Evolutionary conservation across 2,888 invertebrate species (phyloP).

Genomic region (Tenthredo scrophulariae): DNA sequence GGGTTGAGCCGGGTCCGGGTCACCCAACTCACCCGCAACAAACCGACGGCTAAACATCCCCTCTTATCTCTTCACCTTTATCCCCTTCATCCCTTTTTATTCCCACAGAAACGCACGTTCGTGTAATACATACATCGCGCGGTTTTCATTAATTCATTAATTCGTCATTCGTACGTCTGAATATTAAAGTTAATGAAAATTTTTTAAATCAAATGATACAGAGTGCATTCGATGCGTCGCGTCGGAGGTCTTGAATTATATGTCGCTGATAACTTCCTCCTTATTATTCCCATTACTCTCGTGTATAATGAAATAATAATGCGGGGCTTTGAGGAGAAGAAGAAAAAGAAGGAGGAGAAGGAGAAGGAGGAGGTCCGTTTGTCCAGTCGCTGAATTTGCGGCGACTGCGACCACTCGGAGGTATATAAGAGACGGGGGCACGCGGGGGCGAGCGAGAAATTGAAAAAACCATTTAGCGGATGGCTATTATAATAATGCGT

Average conservation of each 20-base stretch:
- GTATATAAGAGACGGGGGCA: background rate
- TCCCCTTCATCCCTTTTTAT: constrained; percentile 54
- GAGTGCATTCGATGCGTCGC: constrained; percentile 8
- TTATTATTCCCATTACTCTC: constrained; percentile 77
- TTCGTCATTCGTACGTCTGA: background rate
- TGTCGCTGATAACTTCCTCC: constrained; percentile 73
- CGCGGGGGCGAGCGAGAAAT: constrained; percentile 66
- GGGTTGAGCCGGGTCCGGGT: constrained; percentile 50
- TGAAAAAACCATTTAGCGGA: constrained; percentile 78
- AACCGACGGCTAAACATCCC: background rate
- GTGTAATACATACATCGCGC: background rate
- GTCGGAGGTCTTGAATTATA: constrained; percentile 38
- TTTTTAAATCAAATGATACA: background rate
- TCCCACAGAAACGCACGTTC: background rate
- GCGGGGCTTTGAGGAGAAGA: constrained; percentile 55
- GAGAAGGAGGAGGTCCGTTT: constrained; percentile 55
- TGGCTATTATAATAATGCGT: constrained; percentile 78
- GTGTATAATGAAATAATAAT: constrained; percentile 76
- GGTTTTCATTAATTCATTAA: background rate
- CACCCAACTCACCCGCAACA: constrained; percentile 1
- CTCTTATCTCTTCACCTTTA: constrained; percentile 35
- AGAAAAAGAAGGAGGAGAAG: constrained; percentile 25
- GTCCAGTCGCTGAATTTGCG: constrained; percentile 24
- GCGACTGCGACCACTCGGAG: background rate
- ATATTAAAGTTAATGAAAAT: no score